phyloP scores from a whole-genome alignment of 2,113 vertebrate species.

The Pachycephala philippinensis region DNA sequence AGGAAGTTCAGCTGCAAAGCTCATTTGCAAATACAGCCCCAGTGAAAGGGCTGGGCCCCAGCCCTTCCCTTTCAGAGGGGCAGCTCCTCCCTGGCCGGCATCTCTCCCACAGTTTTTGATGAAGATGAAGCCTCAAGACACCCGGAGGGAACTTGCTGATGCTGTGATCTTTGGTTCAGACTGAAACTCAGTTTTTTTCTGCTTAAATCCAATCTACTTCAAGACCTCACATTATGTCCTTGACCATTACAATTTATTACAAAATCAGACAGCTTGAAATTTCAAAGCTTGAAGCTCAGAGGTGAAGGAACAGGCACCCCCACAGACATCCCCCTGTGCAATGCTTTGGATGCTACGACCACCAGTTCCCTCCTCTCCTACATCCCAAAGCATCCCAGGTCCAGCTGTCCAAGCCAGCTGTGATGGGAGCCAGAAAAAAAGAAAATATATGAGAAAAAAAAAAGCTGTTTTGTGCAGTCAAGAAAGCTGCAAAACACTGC shows the following conservation, averaged over 20 bases:
- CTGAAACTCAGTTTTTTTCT: not conserved
- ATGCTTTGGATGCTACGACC: not conserved
- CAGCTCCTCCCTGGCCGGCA: not conserved
- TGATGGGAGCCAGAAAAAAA: not conserved
- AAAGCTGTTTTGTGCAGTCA: not conserved
- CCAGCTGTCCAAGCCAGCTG: not conserved
- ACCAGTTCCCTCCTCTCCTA: not conserved
- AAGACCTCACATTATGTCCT: not conserved
- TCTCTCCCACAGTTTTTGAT: not conserved
- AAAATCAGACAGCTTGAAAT: not conserved
- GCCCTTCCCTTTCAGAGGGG: fast-evolving
- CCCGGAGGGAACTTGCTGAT: fast-evolving
- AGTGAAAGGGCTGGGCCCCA: not conserved
- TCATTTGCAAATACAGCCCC: not conserved
- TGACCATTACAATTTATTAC: not conserved
- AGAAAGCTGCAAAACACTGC: not conserved
- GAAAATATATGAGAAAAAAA: not conserved
- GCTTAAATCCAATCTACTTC: not conserved
- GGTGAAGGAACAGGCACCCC: not conserved
- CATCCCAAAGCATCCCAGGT: not conserved
- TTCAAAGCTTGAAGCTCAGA: not conserved
- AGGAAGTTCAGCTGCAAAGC: not conserved
- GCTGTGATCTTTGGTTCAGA: not conserved
- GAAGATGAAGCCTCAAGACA: not conserved
- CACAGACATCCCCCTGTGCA: too few relatives aligned